A percentile compares a stretch with the other conserved stretches of the same genome.
Conservation (phyloP, 2,888 invertebrate genomes). For the Amphipyra tragopoginis region DNA sequence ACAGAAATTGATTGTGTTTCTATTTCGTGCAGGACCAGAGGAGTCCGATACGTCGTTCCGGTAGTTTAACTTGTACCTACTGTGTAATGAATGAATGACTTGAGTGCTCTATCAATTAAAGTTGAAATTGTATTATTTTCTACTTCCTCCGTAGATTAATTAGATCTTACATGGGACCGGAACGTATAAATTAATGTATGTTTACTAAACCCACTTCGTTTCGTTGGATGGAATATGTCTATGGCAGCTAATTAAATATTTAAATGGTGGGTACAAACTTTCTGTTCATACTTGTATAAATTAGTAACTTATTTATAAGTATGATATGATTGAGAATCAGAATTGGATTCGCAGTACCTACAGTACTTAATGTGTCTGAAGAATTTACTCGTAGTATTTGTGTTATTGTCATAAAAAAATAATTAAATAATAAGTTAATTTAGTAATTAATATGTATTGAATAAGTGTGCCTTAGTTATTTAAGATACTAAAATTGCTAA, state of each 20-base stretch:
- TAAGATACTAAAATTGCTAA: slow-evolving; percentile 50
- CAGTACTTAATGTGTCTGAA: slow-evolving; percentile 6
- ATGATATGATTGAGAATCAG: slow-evolving; percentile 20
- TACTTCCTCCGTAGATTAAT: slow-evolving; percentile 84
- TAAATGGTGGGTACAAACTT: slow-evolving; percentile 83
- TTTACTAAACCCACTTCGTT: slow-evolving; percentile 75
- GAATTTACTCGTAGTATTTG: slow-evolving; percentile 5
- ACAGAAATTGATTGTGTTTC: slow-evolving; percentile 68
- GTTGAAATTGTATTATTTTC: slow-evolving; percentile 84
- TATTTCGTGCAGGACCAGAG: slow-evolving; percentile 64
- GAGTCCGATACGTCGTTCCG: slow-evolving; percentile 60
- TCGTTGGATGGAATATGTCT: slow-evolving; percentile 73
- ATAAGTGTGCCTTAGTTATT: slow-evolving; percentile 33
- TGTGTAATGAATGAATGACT: slow-evolving; percentile 75
- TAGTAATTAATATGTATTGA: slow-evolving; percentile 26
- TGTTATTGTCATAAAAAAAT: no score
- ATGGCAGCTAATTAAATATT: slow-evolving; percentile 74
- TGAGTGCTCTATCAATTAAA: slow-evolving; percentile 81
- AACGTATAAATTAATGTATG: slow-evolving; percentile 81
- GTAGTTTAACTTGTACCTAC: slow-evolving; percentile 57
- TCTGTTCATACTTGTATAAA: slow-evolving; percentile 51
- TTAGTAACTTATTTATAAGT: slow-evolving; percentile 45
- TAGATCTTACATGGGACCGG: slow-evolving; percentile 84
- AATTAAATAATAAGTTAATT: slow-evolving; percentile 2
- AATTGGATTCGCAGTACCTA: slow-evolving; percentile 3